phyloP scores from a whole-genome alignment of 2,888 invertebrate species.

The Noctuana brunneofusca region DNA sequence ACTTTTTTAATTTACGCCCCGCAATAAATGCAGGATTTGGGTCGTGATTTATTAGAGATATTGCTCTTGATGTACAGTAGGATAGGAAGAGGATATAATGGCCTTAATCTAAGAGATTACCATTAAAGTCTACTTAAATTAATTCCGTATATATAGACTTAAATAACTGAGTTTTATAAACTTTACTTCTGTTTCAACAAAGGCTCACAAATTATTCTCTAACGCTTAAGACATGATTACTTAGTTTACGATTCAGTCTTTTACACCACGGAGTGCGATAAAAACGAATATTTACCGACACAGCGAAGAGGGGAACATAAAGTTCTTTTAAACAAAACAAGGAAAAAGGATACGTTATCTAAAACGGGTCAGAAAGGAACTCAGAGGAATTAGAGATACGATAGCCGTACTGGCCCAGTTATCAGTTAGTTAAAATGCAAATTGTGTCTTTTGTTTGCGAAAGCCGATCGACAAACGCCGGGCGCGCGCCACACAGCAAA shows the following conservation, averaged over 20 bases:
- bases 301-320: conserved; percentile 10
- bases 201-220: conserved; percentile 1
- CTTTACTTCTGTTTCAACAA: conserved; percentile 4
- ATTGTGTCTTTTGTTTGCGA: conserved; percentile 74
- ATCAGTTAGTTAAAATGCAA: conserved; percentile 80
- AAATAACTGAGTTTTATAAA: conserved; percentile 1
- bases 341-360: conserved; percentile 64
- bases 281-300: conserved; percentile 19
- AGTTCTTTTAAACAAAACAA: conserved; percentile 38
- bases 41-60: conserved; percentile 69
- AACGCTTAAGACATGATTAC: conserved; percentile 7
- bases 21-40: conserved; percentile 71
- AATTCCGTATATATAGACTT: conserved; percentile 21
- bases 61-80: conserved; percentile 54
- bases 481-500: conserved; percentile 53
- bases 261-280: conserved; percentile 3
- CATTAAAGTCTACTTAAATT: conserved; percentile 26
- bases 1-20: conserved; percentile 79
- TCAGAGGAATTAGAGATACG: conserved; percentile 53
- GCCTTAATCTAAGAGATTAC: conserved; percentile 40
- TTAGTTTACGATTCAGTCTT: conserved; percentile 5
- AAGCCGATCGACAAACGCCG: conserved; percentile 56
- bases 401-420: conserved; percentile 62
- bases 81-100: conserved; percentile 47
- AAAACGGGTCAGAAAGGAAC: conserved; percentile 56